Conservation (phyloP, 2,888 invertebrate species). For the Limnephilus marmoratus region DNA sequence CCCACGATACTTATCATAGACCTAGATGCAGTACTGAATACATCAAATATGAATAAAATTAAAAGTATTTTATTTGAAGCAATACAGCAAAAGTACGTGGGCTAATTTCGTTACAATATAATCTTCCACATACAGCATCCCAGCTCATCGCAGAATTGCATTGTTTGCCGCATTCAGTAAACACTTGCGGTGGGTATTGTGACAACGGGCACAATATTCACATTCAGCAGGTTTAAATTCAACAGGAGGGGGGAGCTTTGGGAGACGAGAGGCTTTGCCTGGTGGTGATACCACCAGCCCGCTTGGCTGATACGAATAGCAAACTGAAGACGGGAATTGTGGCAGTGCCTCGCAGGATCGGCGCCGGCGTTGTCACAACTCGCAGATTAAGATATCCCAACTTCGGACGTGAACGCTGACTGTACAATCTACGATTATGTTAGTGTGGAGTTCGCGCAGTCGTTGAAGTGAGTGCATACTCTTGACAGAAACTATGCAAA, state of each 20-base stretch:
- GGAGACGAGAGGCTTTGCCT: background rate
- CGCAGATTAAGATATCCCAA: slow-evolving; percentile 58
- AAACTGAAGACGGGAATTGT: slow-evolving; percentile 49
- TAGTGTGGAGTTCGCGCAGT: background rate
- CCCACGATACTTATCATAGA: no score
- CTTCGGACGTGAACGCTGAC: slow-evolving; percentile 12
- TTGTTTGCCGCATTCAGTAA: background rate
- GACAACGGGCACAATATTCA: background rate
- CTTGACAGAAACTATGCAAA: no score
- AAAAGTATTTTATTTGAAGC: background rate
- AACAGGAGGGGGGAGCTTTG: background rate
- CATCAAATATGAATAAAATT: no score
- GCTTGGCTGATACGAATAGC: background rate
- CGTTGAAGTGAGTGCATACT: background rate
- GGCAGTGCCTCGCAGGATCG: slow-evolving; percentile 25
- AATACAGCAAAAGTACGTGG: background rate
- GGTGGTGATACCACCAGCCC: background rate
- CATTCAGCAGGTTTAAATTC: background rate
- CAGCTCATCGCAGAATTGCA: background rate
- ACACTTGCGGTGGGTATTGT: background rate
- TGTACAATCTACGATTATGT: background rate
- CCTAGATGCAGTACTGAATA: no score
- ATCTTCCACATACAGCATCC: background rate
- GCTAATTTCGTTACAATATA: background rate
- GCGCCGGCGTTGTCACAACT: slow-evolving; percentile 48